Conservation (phyloP, 1,140 invertebrate species). For the Drosophila chauvacae region DNA sequence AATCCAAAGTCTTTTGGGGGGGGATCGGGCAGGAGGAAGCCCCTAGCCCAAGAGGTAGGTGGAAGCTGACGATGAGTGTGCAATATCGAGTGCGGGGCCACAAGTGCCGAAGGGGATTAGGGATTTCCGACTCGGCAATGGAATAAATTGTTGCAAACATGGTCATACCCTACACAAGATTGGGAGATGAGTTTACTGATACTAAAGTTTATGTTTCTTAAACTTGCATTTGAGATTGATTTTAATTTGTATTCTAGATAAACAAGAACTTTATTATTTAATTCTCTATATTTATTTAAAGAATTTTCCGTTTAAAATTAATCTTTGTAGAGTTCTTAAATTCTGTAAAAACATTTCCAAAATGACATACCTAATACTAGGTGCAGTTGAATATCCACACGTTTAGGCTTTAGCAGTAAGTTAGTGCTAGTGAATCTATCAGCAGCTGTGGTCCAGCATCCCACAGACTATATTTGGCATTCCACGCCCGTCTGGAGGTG, state of each 20-base stretch:
- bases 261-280: not conserved
- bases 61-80: constrained; percentile 34
- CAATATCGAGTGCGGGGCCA: constrained; percentile 7
- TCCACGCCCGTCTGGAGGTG: constrained; percentile 11
- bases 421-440: constrained; percentile 57
- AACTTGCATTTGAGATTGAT: not conserved
- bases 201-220: not conserved
- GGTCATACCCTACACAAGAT: not conserved
- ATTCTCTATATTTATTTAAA: not conserved
- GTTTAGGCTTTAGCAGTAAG: constrained; percentile 2
- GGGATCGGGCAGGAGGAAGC: not conserved
- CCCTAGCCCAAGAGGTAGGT: not conserved
- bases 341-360: not conserved
- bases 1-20: constrained; percentile 21
- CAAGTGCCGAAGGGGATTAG: constrained; percentile 1
- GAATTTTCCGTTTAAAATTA: not conserved
- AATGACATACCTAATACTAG: not conserved
- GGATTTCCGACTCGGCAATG: not conserved
- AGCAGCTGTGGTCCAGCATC: constrained; percentile 19
- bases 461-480: constrained; percentile 33
- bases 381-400: not conserved
- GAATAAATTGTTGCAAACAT: not conserved
- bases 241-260: not conserved
- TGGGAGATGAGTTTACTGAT: no score
- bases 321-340: not conserved